Evolutionary conservation across 2,113 vertebrate species (phyloP).

Genomic region (Gnathonemus echidnorhynchus): DNA sequence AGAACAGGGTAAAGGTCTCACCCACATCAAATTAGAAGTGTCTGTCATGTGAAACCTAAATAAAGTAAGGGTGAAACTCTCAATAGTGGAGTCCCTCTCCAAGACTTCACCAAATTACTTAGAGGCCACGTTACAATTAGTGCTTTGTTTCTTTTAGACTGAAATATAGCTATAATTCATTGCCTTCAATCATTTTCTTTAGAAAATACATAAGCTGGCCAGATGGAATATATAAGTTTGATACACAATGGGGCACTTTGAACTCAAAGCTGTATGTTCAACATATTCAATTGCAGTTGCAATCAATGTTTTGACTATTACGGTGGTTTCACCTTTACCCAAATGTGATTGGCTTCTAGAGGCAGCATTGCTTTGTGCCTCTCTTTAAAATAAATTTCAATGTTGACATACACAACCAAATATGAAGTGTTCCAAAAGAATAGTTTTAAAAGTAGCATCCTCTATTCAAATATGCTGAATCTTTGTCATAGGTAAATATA

Average conservation of each 20-base stretch:
- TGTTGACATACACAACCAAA: neutral
- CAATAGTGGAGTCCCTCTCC: conserved; percentile 55
- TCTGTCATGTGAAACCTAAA: conserved; percentile 87
- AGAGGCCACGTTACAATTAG: conserved; percentile 70
- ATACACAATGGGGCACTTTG: conserved; percentile 68
- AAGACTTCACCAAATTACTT: conserved; percentile 54
- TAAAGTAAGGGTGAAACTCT: conserved; percentile 73
- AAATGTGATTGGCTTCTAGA: neutral
- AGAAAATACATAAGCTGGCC: conserved; percentile 60
- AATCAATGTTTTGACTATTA: conserved; percentile 16
- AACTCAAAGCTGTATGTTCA: conserved; percentile 56
- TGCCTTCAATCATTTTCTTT: conserved; percentile 61
- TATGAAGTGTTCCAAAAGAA: too few species aligned
- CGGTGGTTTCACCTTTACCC: neutral
- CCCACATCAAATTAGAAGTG: conserved; percentile 78
- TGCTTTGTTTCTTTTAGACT: conserved; percentile 70
- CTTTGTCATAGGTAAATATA: neutral
- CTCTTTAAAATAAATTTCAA: neutral
- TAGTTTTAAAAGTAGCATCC: neutral
- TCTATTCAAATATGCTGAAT: neutral
- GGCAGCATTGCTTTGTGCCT: neutral
- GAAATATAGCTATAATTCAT: conserved; percentile 73
- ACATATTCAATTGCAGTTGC: conserved; percentile 38
- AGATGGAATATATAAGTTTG: conserved; percentile 59
- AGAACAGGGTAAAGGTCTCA: conserved; percentile 65